phyloP scores from a whole-genome alignment of 2,797 vertebrate species.

The Galaxias olidus region DNA sequence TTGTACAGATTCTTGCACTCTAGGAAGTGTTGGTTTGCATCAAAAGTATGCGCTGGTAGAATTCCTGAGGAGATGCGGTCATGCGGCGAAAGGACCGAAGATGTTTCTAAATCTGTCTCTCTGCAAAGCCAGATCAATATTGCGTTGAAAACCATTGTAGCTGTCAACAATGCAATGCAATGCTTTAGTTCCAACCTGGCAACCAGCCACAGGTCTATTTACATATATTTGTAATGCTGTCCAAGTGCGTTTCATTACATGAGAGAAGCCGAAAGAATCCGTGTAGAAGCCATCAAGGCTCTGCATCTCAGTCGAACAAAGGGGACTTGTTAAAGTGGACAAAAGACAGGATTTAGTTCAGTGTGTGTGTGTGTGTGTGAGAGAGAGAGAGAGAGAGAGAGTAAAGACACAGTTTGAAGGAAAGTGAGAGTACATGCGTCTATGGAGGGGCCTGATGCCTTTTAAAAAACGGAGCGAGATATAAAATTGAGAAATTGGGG shows the following conservation, averaged over 20 bases:
- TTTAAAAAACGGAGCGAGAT: too few relatives aligned
- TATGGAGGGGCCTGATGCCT: neutral
- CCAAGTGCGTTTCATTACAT: constrained; percentile 26
- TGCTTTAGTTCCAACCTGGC: constrained; percentile 32
- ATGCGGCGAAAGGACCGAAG: constrained; percentile 10
- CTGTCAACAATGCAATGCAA: neutral
- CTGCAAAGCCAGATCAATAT: constrained; percentile 21
- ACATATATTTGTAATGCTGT: constrained; percentile 22
- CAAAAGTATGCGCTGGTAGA: constrained; percentile 19
- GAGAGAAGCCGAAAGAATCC: constrained; percentile 36
- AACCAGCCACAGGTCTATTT: constrained; percentile 21
- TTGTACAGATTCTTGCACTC: constrained; percentile 1
- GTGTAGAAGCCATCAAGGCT: constrained; percentile 48
- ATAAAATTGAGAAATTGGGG: too few relatives aligned
- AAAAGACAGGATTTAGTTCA: constrained; percentile 59
- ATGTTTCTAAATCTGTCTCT: neutral
- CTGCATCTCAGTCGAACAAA: constrained; percentile 56
- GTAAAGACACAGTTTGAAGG: neutral
- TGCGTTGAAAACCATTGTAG: constrained; percentile 19
- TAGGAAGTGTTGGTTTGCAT: constrained; percentile 15
- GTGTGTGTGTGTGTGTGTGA: constrained; percentile 9
- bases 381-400: constrained; percentile 5
- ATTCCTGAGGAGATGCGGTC: constrained; percentile 21
- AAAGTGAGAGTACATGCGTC: neutral
- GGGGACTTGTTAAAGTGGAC: constrained; percentile 56